phyloP scores from a whole-genome alignment of 2,888 invertebrate genomes.

The Orgyia antiqua region DNA sequence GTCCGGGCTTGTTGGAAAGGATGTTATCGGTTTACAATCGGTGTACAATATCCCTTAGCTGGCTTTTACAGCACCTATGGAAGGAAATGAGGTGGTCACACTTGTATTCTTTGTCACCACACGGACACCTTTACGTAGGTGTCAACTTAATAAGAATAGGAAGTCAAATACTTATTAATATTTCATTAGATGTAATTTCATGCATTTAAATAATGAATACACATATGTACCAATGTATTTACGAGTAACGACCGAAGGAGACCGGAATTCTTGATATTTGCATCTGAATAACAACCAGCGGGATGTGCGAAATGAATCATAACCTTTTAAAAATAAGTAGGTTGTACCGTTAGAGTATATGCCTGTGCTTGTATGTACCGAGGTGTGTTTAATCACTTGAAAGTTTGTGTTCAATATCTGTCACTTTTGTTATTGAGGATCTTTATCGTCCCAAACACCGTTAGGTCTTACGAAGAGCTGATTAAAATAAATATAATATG shows the following conservation, averaged over 20 bases:
- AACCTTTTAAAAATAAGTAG: conserved; percentile 31
- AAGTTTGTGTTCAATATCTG: conserved; percentile 29
- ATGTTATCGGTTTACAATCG: too few relatives aligned
- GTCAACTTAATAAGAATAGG: too few relatives aligned
- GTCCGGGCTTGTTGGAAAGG: too few relatives aligned
- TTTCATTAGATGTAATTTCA: too few relatives aligned
- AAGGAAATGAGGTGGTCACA: too few relatives aligned
- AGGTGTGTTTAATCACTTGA: conserved; percentile 23
- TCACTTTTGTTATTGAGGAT: conserved; percentile 18
- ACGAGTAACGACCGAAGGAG: conserved; percentile 22
- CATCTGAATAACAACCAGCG: conserved; percentile 14
- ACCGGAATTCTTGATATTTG: conserved; percentile 15
- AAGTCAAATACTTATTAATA: too few relatives aligned
- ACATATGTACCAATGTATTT: too few relatives aligned
- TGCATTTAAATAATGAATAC: not conserved
- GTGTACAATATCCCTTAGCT: too few relatives aligned
- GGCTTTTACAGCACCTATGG: too few relatives aligned
- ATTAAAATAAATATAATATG: conserved; percentile 7
- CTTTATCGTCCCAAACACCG: conserved; percentile 10
- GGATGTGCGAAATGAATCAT: conserved; percentile 29
- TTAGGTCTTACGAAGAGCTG: conserved; percentile 15
- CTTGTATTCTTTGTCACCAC: too few relatives aligned
- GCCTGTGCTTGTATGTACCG: conserved; percentile 12
- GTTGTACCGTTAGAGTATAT: conserved; percentile 34
- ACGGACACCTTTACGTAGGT: too few relatives aligned